Evolutionary conservation across 2,113 vertebrate genomes (phyloP), one percentile per base, ranked within the genome.

Genomic region (Hippoglossus stenolepis): DNA sequence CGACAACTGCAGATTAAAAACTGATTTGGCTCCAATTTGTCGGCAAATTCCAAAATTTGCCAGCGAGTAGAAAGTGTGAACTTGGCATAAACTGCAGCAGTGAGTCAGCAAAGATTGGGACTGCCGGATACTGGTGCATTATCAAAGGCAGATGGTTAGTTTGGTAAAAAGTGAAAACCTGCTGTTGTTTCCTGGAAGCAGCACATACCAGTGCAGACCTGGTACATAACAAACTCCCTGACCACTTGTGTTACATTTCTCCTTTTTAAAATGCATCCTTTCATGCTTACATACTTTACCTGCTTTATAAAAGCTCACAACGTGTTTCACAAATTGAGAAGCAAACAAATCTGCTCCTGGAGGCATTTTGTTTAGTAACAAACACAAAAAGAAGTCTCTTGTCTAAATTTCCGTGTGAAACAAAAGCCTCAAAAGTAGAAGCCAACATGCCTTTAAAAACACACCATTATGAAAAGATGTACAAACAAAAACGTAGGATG

Each of bases 301-400:
- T 43, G 47, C 18, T 18, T 51, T 18, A 18, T 17, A 17, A 47
- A 47, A 2, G 13, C 45, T 47, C 45, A 54, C n/a, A 54, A 24
- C 3, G 15, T 38, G 45, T 3, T 56, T 61, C 8, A 64, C 8
- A 57, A 13, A 26, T 11, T 54, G 5, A 69, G 10, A 40, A 49
- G 28, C 47, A 73, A 28, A 69, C 43, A 26, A 24, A 43, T 57
- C 5, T 64, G 18, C 61, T 56, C 73, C 12, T 70, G 23, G 20
- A 60, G 21, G 40, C 57, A n/a, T 26, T 80, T 61, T 43, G 40
- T 68, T 73, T 3, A 43, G 7, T 80, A 53, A 68, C 18, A 54
- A 54, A 54, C 51, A n/a, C 5, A 54, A 54, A 8, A 10, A 15
- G 20, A 20, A 20, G 2, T 54, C 20, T 20, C 0, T n/a, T 54